Evolutionary conservation across 2,113 vertebrate genomes (phyloP).

Genomic region (Prinia subflava): DNA sequence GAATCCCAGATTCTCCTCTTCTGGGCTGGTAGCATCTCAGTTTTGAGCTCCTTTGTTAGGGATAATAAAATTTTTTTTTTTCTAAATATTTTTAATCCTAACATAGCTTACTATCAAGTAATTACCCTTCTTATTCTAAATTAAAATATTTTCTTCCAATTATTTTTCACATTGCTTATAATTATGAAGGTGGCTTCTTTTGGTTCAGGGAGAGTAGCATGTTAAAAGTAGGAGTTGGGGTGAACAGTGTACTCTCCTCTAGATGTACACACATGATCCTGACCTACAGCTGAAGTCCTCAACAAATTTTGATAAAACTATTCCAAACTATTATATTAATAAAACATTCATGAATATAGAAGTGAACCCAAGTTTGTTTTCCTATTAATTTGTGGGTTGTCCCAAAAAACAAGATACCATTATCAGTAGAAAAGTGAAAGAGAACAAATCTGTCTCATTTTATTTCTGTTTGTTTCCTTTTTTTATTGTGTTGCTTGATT

Average conservation of each 20-base stretch:
- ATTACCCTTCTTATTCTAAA: neutral
- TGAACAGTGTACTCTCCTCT: neutral
- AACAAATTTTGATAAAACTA: neutral
- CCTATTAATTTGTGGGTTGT: accelerated
- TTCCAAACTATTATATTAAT: neutral
- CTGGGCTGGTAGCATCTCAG: neutral
- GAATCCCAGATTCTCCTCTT: neutral
- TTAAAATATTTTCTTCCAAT: neutral
- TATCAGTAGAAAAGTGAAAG: neutral
- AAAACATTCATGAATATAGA: neutral
- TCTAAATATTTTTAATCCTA: neutral
- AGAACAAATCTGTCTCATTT: neutral
- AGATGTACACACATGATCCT: neutral
- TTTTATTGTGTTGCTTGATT: neutral
- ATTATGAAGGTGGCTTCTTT: neutral
- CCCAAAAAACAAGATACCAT: neutral
- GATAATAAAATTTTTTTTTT: neutral
- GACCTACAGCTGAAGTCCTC: neutral
- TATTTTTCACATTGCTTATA: neutral
- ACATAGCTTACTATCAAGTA: neutral
- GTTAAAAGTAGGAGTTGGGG: neutral
- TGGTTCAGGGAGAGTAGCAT: neutral
- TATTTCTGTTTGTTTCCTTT: neutral
- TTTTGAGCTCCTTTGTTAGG: neutral
- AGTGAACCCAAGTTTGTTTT: accelerated